phyloP scores from a whole-genome alignment of 2,888 invertebrate genomes.

The Nemoura dubitans region DNA sequence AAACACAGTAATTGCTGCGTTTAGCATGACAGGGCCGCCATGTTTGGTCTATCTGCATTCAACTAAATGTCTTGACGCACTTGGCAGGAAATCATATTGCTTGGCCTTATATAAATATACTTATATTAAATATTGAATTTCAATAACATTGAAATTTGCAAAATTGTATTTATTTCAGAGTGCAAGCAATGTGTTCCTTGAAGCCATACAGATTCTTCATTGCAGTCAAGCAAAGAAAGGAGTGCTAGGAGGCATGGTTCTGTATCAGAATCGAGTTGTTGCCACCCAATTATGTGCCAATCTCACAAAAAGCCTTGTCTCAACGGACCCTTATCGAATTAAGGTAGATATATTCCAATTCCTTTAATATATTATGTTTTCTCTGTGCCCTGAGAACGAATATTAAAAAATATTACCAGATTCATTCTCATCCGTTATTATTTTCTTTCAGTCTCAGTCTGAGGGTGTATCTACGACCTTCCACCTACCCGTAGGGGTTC shows the following conservation, averaged over 20 bases:
- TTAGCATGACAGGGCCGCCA: too few relatives aligned
- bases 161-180: slow-evolving; percentile 68
- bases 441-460: slow-evolving; percentile 69
- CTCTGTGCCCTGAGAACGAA: too few relatives aligned
- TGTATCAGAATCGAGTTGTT: slow-evolving; percentile 89
- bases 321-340: slow-evolving; percentile 85
- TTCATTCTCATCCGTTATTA: background rate
- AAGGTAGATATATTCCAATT: slow-evolving; percentile 62
- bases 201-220: slow-evolving; percentile 86
- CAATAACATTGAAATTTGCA: too few relatives aligned
- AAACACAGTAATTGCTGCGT: too few relatives aligned
- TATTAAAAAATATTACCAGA: slow-evolving; percentile 23
- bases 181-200: slow-evolving; percentile 85
- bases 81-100: too few relatives aligned
- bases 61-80: too few relatives aligned
- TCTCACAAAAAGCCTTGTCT: slow-evolving; percentile 80
- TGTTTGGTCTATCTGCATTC: too few relatives aligned
- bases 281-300: slow-evolving; percentile 79
- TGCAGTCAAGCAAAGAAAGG: slow-evolving; percentile 81
- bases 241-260: slow-evolving; percentile 83
- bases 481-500: slow-evolving; percentile 82
- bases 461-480: slow-evolving; percentile 72
- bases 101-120: too few relatives aligned
- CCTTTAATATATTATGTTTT: too few relatives aligned
- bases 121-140: slow-evolving; percentile 24